Conservation (phyloP, 2,113 vertebrate genomes). For the Crotalus viridis region DNA sequence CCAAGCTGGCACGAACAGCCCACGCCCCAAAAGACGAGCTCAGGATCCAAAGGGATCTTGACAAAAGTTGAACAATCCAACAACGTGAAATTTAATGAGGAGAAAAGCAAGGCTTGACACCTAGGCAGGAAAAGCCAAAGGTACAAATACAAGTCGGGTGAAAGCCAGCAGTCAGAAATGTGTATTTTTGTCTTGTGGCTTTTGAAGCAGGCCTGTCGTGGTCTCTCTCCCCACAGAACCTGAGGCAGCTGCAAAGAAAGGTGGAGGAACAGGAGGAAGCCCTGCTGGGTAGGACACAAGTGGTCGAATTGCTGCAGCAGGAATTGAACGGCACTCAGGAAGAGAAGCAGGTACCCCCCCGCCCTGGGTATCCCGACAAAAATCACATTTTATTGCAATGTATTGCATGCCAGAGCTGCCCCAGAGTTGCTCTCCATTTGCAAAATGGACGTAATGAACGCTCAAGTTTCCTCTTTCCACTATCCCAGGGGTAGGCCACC, state of each 20-base stretch:
- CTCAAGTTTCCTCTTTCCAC: too few species aligned
- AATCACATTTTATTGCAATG: neutral
- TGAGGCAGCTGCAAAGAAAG: slow-evolving; percentile 73
- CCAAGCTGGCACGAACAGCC: too few species aligned
- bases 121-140: too few species aligned
- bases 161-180: neutral
- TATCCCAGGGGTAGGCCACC: too few species aligned
- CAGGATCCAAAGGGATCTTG: too few species aligned
- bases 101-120: too few species aligned
- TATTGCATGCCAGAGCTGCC: neutral
- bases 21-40: too few species aligned
- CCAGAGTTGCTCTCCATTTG: too few species aligned
- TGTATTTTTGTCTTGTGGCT: neutral
- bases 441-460: too few species aligned
- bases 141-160: too few species aligned
- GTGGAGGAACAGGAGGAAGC: slow-evolving; percentile 84
- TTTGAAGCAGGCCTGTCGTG: rapidly evolving
- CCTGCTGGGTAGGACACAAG: slow-evolving; percentile 77
- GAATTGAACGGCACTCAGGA: slow-evolving; percentile 81
- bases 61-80: too few species aligned
- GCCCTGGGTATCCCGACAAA: rapidly evolving
- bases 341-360: slow-evolving; percentile 81
- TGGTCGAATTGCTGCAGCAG: slow-evolving; percentile 86
- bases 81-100: too few species aligned
- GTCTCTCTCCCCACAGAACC: slow-evolving; percentile 64